Evolutionary conservation across 2,113 vertebrate genomes (phyloP).

Genomic region (Centropus unirufus): DNA sequence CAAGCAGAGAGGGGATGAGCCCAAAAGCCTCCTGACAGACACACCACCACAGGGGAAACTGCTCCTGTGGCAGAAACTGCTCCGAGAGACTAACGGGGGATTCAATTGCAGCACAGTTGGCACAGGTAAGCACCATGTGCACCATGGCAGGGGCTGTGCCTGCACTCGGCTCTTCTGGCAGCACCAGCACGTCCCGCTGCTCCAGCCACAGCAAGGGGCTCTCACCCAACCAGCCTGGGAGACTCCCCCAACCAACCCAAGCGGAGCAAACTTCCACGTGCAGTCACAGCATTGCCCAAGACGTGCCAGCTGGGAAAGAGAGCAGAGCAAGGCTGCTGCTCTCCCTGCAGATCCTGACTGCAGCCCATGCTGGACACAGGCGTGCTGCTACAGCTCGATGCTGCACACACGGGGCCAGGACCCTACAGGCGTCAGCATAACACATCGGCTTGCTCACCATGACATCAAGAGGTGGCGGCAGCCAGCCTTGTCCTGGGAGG

Average conservation of each 20-base stretch:
- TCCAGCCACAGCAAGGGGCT: background rate
- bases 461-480: rapidly evolving
- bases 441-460: rapidly evolving
- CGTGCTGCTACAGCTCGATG: rapidly evolving
- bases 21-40: background rate
- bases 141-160: background rate
- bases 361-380: background rate
- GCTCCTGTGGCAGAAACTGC: background rate
- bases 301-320: background rate
- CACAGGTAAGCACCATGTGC: background rate
- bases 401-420: background rate
- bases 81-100: background rate
- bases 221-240: background rate
- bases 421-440: background rate
- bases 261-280: background rate
- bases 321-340: background rate
- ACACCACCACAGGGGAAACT: background rate
- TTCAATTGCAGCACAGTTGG: rapidly evolving
- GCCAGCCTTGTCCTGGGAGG: background rate
- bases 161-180: background rate
- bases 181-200: background rate
- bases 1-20: background rate
- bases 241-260: rapidly evolving
- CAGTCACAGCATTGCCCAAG: background rate
- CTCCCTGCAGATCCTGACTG: background rate